Evolutionary conservation across 2,888 invertebrate genomes (phyloP).

Genomic region (Archaeoteleia sp.): DNA sequence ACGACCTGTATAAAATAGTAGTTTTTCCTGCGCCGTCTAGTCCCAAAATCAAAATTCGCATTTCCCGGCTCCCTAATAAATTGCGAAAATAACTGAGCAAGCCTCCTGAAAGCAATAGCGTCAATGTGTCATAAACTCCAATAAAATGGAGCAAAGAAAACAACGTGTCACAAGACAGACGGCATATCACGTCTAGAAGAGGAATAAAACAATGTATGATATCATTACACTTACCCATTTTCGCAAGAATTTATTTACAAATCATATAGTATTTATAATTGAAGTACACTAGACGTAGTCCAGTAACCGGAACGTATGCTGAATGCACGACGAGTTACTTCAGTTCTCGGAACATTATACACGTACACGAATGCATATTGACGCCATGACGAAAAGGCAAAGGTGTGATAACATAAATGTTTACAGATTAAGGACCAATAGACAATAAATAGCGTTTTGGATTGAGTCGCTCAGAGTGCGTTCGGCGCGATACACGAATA

Average conservation of each 20-base stretch:
- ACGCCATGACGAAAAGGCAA: too few species aligned
- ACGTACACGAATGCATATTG: too few species aligned
- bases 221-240: conserved; percentile 44
- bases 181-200: conserved; percentile 31
- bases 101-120: conserved; percentile 93
- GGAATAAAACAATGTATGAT: too few species aligned
- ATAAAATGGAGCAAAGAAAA: conserved; percentile 17
- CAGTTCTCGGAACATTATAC: conserved; percentile 6
- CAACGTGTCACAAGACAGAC: too few species aligned
- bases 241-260: conserved; percentile 22
- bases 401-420: too few species aligned
- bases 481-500: too few species aligned
- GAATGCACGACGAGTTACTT: not conserved
- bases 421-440: too few species aligned
- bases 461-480: too few species aligned
- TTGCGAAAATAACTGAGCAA: conserved; percentile 97
- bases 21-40: conserved; percentile 99
- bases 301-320: conserved; percentile 1
- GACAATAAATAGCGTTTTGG: too few species aligned
- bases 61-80: conserved; percentile 96
- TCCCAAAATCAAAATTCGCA: conserved; percentile 98
- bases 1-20: conserved; percentile 92
- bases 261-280: conserved; percentile 6
- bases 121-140: too few species aligned
- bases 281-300: not conserved